phyloP scores from a whole-genome alignment of 2,113 vertebrate genomes.

The Clarias macrocephalus region DNA sequence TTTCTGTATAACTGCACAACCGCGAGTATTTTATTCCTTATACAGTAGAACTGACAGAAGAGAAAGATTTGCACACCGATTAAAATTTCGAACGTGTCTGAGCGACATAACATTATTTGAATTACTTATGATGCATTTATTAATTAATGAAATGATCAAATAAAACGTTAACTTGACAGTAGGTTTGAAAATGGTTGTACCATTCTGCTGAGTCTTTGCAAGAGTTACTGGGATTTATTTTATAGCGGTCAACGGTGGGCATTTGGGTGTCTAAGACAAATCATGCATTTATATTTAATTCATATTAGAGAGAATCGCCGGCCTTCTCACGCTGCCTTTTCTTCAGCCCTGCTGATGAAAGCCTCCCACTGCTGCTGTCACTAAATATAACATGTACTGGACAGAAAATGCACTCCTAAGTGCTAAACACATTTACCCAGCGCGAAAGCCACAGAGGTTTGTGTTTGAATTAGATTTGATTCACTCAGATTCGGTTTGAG shows the following conservation, averaged over 20 bases:
- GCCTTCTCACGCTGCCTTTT: neutral
- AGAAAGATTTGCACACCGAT: too few species aligned
- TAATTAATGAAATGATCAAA: neutral
- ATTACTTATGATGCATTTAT: neutral
- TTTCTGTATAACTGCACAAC: too few species aligned
- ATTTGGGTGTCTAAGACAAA: neutral
- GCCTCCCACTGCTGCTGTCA: slow-evolving; percentile 7
- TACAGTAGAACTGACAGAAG: too few species aligned
- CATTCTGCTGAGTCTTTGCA: neutral
- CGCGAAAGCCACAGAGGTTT: neutral
- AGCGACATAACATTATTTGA: neutral
- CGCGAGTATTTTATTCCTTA: neutral
- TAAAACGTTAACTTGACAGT: neutral
- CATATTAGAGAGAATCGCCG: neutral
- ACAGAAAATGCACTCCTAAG: neutral
- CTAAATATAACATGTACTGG: neutral
- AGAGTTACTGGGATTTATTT: neutral
- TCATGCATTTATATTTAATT: neutral
- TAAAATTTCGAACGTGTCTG: neutral
- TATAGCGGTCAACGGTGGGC: neutral
- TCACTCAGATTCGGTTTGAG: neutral
- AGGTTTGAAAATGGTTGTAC: neutral
- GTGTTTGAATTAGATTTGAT: neutral
- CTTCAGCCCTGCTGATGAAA: neutral
- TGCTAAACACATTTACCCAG: neutral